phyloP scores from a whole-genome alignment of 2,888 invertebrate species.

The Synanthedon myopaeformis region DNA sequence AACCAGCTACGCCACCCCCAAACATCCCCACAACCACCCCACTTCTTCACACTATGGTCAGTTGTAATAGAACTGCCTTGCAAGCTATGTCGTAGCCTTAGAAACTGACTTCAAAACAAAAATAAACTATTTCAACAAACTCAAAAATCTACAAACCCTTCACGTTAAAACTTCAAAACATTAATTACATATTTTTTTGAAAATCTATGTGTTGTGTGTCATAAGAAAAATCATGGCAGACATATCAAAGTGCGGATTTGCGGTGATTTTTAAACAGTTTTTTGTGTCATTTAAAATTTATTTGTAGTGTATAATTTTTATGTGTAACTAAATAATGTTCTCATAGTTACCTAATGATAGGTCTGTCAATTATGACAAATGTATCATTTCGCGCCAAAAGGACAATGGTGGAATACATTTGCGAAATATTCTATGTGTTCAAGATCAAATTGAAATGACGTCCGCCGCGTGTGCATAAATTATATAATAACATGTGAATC shows the following conservation, averaged over 20 bases:
- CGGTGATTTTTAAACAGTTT: constrained; percentile 18
- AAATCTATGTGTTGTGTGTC: neutral
- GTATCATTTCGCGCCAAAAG: constrained; percentile 58
- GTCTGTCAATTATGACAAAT: constrained; percentile 39
- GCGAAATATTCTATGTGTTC: constrained; percentile 51
- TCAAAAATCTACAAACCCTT: constrained; percentile 5
- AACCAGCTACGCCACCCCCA: constrained; percentile 12
- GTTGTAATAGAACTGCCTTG: constrained; percentile 51
- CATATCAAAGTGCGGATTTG: constrained; percentile 33
- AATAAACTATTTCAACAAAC: constrained; percentile 41
- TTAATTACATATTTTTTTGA: constrained; percentile 5
- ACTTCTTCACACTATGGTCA: constrained; percentile 61
- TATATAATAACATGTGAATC: constrained; percentile 12
- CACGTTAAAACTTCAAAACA: neutral
- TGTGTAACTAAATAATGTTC: constrained; percentile 1
- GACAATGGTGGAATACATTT: constrained; percentile 39
- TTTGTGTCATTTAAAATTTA: constrained; percentile 17
- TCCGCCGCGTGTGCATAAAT: constrained; percentile 17
- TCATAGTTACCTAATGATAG: constrained; percentile 15
- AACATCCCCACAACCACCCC: constrained; percentile 30
- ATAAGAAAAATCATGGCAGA: constrained; percentile 23
- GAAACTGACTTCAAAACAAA: constrained; percentile 63
- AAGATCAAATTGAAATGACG: constrained; percentile 68
- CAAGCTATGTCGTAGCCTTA: constrained; percentile 57
- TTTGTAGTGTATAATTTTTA: constrained; percentile 11